Evolutionary conservation across 2,113 vertebrate species (phyloP), one percentile per base, ranked within the genome.

Genomic region (Morone saxatilis): DNA sequence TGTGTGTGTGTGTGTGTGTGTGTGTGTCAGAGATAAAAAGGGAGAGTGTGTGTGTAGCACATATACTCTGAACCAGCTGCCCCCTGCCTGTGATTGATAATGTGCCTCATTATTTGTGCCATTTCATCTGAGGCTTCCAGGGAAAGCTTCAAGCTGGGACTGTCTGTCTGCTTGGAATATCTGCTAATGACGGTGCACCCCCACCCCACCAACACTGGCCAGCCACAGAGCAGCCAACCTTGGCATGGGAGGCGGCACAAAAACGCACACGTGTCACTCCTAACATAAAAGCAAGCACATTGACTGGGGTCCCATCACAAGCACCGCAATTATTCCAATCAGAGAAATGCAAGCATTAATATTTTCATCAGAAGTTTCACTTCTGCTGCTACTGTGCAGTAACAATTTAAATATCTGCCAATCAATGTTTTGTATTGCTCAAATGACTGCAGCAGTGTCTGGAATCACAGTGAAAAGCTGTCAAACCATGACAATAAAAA

Each of bases 41-140:
- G 20, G 2, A 40, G 40, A 40, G 14, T 8, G 62, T 57, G 3
- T 68, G 4, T 70, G 57, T 73, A 65, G 66, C 20, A 70, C 79
- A 1, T 41, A 31, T n/a, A 62, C 36, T 79, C 71, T 78, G 78
- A 88, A 81, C 78, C 83, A 92, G 77, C 84, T 84, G 80, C 77
- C 86, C 84, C 22, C 88, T 80, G 83, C 47, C 87, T 88, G 85
- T 92, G 94, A 95, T 94, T 86, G 87, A 93, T 95, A 88, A 84
- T 89, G 84, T 60, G 83, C 65, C 88, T 96, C 91, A 80, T 92
- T 93, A 91, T 90, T 91, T 94, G 84, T 94, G 87, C 85, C 86
- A 84, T 94, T 93, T 95, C 86, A 69, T 94, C 87, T 85, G 86
- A 87, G 50, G 81, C 90, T 92, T 77, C 87, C 84, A 68, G 86